Conservation (phyloP, 2,113 vertebrate genomes). For the Geococcyx californianus region DNA sequence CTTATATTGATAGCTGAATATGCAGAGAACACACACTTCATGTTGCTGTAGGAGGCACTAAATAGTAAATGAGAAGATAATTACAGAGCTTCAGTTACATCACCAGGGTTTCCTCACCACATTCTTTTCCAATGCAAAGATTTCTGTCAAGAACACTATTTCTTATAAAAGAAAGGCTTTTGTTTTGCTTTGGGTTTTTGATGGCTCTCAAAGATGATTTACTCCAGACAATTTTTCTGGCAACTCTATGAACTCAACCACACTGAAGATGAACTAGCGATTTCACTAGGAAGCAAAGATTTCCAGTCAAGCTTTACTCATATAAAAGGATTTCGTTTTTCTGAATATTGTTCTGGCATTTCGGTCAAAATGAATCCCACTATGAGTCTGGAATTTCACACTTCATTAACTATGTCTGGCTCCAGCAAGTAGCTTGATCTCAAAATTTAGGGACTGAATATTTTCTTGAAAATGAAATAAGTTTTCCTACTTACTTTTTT, state of each 20-base stretch:
- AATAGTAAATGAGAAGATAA: background rate
- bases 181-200: background rate
- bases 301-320: background rate
- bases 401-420: background rate
- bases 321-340: background rate
- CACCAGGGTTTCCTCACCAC: background rate
- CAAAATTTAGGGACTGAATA: background rate
- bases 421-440: background rate
- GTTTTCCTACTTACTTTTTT: background rate
- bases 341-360: background rate
- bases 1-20: background rate
- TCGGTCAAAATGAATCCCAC: background rate
- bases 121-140: background rate
- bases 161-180: background rate
- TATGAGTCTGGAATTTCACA: background rate
- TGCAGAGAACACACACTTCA: background rate
- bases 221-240: background rate
- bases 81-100: background rate
- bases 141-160: rapidly evolving
- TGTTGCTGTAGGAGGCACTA: background rate
- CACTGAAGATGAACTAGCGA: background rate
- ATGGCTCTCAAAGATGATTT: background rate
- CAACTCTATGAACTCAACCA: background rate
- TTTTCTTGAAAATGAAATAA: background rate
- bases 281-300: background rate